phyloP scores from a whole-genome alignment of 2,888 invertebrate genomes.

The Trimorus sp. region DNA sequence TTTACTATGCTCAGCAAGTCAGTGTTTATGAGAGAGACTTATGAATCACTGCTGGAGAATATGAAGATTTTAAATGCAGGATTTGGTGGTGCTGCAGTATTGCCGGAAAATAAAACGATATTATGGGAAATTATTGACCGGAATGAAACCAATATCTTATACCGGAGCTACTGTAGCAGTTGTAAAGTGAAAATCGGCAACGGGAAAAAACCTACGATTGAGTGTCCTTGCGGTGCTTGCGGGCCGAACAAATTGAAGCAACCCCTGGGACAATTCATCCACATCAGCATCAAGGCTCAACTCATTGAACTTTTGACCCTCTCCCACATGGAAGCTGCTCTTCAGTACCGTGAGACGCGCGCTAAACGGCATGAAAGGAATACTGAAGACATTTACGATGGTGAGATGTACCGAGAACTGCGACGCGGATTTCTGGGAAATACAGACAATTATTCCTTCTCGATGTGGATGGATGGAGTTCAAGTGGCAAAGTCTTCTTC shows the following conservation, averaged over 20 bases:
- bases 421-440: constrained; percentile 5
- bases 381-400: constrained; percentile 30
- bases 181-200: constrained; percentile 8
- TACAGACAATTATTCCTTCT: constrained; percentile 20
- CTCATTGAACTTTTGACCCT: background rate
- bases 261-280: background rate
- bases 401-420: constrained; percentile 8
- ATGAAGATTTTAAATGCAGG: background rate
- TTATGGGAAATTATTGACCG: no score
- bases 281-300: constrained; percentile 19
- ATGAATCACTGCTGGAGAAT: background rate
- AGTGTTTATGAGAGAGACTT: background rate
- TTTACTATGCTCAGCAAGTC: background rate
- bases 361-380: background rate
- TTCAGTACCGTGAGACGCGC: constrained; percentile 11
- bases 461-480: constrained; percentile 24
- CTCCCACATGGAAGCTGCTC: background rate
- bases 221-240: constrained; percentile 4
- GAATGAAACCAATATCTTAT: no score
- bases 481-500: constrained; percentile 11
- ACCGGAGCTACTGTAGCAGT: background rate
- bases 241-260: background rate
- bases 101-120: no score
- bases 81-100: no score
- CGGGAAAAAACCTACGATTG: background rate